phyloP scores from a whole-genome alignment of 2,888 invertebrate genomes.

The Epistrophella euchroma region DNA sequence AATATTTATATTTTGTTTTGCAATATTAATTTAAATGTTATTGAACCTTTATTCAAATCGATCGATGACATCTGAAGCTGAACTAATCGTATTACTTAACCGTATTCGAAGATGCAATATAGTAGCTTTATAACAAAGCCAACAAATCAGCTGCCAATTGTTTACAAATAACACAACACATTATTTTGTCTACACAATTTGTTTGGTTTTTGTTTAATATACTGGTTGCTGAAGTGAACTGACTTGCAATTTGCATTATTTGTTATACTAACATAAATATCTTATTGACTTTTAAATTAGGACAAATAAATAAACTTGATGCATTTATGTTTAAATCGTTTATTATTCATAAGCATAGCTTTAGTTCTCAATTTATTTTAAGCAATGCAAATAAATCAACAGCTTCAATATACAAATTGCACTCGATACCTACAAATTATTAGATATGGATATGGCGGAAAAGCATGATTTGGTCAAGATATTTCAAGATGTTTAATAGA shows the following conservation, averaged over 20 bases:
- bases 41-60: slow-evolving; percentile 5
- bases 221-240: not conserved
- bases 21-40: slow-evolving; percentile 13
- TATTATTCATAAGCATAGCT: not conserved
- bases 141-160: not conserved
- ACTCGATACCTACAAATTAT: not conserved
- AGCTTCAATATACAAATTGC: not conserved
- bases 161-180: not conserved
- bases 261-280: not conserved
- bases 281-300: slow-evolving; percentile 22
- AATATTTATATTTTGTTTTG: not conserved
- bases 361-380: not conserved
- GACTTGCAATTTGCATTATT: not conserved
- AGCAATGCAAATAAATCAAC: not conserved
- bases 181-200: not conserved
- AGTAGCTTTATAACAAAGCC: not conserved
- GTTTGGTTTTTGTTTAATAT: not conserved
- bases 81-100: not conserved
- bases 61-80: not conserved
- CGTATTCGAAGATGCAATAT: not conserved
- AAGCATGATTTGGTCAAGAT: not conserved
- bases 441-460: not conserved
- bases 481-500: slow-evolving; percentile 7
- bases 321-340: not conserved
- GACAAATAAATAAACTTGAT: slow-evolving; percentile 4